A percentile compares a stretch with the other conserved stretches of the same genome.
phyloP scores from a whole-genome alignment of 2,113 vertebrate genomes.

The Sinocyclocheilus anophthalmus region DNA sequence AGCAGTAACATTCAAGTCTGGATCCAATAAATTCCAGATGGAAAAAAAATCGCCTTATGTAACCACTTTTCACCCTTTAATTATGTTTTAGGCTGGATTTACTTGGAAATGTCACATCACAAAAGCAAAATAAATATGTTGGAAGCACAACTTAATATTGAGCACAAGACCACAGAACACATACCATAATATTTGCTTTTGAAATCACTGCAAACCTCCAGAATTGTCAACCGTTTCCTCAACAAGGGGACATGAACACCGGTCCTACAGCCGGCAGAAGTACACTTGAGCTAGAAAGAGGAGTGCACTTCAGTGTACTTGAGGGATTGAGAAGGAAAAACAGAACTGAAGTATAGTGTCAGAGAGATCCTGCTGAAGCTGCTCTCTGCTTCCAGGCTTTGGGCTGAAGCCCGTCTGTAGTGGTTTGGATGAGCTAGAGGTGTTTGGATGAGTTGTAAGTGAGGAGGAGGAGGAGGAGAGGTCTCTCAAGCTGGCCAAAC shows the following conservation, averaged over 20 bases:
- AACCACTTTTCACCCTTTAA: background rate
- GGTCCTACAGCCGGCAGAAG: background rate
- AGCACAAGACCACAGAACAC: background rate
- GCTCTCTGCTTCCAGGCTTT: too few relatives aligned
- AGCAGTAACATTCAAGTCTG: background rate
- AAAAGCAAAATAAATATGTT: background rate
- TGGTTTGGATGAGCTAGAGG: too few relatives aligned
- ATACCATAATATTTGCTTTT: background rate
- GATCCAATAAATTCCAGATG: background rate
- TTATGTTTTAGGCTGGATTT: background rate
- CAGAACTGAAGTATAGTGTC: background rate
- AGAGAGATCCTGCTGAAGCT: conserved; percentile 13
- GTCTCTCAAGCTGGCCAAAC: background rate
- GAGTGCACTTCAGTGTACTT: background rate
- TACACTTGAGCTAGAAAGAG: background rate
- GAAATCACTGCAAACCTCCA: background rate
- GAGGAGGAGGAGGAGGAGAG: background rate
- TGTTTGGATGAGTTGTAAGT: too few relatives aligned
- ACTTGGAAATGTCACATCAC: background rate
- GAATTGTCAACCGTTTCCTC: background rate
- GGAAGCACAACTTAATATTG: background rate
- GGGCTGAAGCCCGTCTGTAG: too few relatives aligned
- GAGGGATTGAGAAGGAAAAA: conserved; percentile 11
- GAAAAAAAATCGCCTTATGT: background rate
- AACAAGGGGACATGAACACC: background rate